A percentile compares a stretch with the other conserved stretches of the same genome.
Conservation (phyloP, 2,797 vertebrate genomes). For the Ctenosaura bakeri region DNA sequence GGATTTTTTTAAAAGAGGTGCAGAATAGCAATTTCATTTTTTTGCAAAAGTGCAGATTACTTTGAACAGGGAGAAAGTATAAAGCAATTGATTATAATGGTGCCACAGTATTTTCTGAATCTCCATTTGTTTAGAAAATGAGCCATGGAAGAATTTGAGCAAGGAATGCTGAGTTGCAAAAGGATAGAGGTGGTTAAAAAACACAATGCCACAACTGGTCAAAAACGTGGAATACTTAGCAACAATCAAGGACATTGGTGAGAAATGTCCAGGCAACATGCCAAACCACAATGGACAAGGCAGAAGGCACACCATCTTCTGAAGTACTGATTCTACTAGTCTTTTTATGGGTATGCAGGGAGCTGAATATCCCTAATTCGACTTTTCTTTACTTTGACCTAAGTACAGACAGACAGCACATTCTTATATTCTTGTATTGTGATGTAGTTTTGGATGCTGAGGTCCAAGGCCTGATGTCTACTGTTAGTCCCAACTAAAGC, state of each 20-base stretch:
- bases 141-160: conserved; percentile 6
- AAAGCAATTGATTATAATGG: conserved; percentile 33
- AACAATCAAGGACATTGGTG: conserved; percentile 17
- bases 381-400: not conserved
- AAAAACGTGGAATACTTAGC: conserved; percentile 45
- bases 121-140: conserved; percentile 21
- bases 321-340: not conserved
- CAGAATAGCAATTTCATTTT: conserved; percentile 27
- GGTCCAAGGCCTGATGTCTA: too few relatives aligned
- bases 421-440: too few relatives aligned
- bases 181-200: conserved; percentile 8
- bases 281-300: not conserved
- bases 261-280: not conserved
- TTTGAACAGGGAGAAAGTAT: conserved; percentile 24
- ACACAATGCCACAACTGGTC: conserved; percentile 7
- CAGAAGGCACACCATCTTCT: not conserved
- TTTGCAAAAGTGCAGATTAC: conserved; percentile 20
- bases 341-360: not conserved
- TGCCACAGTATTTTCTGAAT: conserved; percentile 29
- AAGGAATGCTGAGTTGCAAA: conserved; percentile 15
- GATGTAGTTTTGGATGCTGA: too few relatives aligned
- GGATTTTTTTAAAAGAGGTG: conserved; percentile 22
- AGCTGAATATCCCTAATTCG: too few relatives aligned
- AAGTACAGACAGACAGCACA: too few relatives aligned
- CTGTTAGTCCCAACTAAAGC: too few relatives aligned